Conservation (phyloP, 92 coral and sea anemone genomes). For the Phenganax marumi region DNA sequence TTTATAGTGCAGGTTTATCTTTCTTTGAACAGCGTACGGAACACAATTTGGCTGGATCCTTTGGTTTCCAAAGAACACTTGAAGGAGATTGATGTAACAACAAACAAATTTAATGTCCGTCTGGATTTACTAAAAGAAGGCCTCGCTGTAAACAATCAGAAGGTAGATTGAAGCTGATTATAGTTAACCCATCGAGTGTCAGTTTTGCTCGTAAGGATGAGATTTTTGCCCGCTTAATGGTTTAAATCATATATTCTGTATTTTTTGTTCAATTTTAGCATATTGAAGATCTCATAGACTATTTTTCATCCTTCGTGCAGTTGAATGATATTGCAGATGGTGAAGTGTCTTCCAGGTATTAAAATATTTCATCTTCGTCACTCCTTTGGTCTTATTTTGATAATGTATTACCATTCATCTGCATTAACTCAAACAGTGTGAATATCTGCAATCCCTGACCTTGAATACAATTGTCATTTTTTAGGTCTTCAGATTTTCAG, state of each 20-base stretch:
- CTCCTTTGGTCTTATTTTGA: not conserved
- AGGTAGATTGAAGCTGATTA: slow-evolving; percentile 49
- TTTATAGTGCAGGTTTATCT: not conserved
- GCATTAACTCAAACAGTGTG: slow-evolving; percentile 8
- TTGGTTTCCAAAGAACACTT: slow-evolving; percentile 69
- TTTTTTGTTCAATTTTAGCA: slow-evolving; percentile 54
- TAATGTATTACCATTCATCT: slow-evolving; percentile 3
- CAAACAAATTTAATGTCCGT: slow-evolving; percentile 72
- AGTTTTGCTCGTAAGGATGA: not conserved
- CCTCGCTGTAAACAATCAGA: slow-evolving; percentile 75
- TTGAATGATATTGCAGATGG: slow-evolving; percentile 12
- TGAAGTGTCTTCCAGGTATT: slow-evolving; percentile 14
- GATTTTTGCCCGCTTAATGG: too few species aligned
- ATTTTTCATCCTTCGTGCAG: slow-evolving; percentile 51
- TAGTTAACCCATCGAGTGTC: not conserved
- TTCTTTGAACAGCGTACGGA: slow-evolving; percentile 54
- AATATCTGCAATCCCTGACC: not conserved
- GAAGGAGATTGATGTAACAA: slow-evolving; percentile 78
- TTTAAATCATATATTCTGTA: not conserved
- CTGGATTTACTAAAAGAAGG: slow-evolving; percentile 77
- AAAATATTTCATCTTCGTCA: not conserved
- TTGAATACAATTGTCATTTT: not conserved
- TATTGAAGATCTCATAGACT: slow-evolving; percentile 62
- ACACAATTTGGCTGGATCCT: slow-evolving; percentile 93
- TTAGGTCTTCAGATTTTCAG: slow-evolving; percentile 51